These are phyloP conservation scores for Apostichopus californicus DNA, from an alignment of 35 echinoderm and acorn worm species.

Conservation along the genomic window DNA sequence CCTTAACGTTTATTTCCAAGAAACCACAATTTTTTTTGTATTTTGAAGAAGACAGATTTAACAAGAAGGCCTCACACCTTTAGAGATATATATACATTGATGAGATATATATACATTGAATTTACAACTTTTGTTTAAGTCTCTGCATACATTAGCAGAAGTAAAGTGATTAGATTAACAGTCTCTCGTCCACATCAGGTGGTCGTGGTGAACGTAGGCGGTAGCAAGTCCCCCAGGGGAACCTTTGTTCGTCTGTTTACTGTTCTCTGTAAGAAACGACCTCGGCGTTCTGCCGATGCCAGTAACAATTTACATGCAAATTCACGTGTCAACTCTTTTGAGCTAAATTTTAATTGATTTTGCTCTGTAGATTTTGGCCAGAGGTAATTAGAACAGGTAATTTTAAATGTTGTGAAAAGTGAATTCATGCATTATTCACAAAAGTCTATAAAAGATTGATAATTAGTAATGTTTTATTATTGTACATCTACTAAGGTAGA, in stretches of 20 bases:
- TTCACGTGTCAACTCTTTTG: background rate
- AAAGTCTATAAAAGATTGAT: too few species aligned
- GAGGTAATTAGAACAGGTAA: background rate
- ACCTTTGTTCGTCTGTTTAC: background rate
- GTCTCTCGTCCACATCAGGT: background rate
- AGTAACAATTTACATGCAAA: background rate
- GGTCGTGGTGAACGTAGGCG: background rate
- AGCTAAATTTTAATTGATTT: background rate
- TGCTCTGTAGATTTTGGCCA: background rate
- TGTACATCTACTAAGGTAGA: too few species aligned
- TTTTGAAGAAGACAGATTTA: too few species aligned
- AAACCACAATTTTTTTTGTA: too few species aligned
- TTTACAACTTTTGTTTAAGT: too few species aligned
- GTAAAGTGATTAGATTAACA: background rate
- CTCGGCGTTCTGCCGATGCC: background rate
- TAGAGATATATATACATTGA: too few species aligned
- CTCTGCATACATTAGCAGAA: too few species aligned
- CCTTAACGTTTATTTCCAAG: too few species aligned
- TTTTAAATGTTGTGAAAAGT: background rate
- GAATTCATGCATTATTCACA: background rate
- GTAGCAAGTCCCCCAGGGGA: background rate
- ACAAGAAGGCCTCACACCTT: too few species aligned
- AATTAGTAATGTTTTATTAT: too few species aligned
- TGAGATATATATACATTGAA: too few species aligned
- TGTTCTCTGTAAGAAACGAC: background rate